Conservation (phyloP, 2,797 vertebrate genomes). For the Channa striata region DNA sequence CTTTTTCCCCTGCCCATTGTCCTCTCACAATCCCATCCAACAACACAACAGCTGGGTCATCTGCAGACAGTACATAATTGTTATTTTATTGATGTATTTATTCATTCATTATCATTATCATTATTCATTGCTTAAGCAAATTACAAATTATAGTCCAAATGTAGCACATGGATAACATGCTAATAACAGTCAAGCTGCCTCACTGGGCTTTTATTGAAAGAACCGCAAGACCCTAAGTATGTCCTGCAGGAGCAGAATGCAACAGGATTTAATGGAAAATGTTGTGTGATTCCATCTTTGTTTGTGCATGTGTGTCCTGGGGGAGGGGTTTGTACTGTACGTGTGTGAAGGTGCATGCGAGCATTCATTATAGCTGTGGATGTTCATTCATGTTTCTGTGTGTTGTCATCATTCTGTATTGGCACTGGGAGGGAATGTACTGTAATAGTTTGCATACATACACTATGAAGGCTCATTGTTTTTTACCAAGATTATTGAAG, state of each 20-base stretch:
- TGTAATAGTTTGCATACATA: neutral
- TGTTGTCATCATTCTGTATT: constrained; percentile 45
- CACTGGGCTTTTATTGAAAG: constrained; percentile 24
- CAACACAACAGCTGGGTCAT: constrained; percentile 33
- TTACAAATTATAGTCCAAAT: constrained; percentile 33
- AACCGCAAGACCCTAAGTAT: constrained; percentile 18
- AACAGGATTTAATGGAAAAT: constrained; percentile 13
- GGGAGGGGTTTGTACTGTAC: neutral
- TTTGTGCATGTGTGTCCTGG: constrained; percentile 12
- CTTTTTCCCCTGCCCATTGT: constrained; percentile 34
- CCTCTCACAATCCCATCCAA: constrained; percentile 39
- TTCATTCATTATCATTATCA: too few relatives aligned
- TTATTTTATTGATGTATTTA: constrained; percentile 20
- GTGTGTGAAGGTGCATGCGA: constrained; percentile 35
- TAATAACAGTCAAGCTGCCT: constrained; percentile 29
- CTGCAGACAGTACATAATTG: constrained; percentile 37
- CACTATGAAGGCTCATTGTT: constrained; percentile 60
- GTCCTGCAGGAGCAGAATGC: constrained; percentile 9
- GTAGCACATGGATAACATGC: constrained; percentile 21
- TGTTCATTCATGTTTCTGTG: constrained; percentile 34
- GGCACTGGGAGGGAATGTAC: constrained; percentile 36
- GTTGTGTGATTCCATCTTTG: neutral
- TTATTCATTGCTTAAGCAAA: constrained; percentile 1
- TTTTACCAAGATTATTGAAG: neutral
- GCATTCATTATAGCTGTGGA: constrained; percentile 30